Evolutionary conservation across 2,888 invertebrate genomes (phyloP).

Genomic region (Leucophenga montana): DNA sequence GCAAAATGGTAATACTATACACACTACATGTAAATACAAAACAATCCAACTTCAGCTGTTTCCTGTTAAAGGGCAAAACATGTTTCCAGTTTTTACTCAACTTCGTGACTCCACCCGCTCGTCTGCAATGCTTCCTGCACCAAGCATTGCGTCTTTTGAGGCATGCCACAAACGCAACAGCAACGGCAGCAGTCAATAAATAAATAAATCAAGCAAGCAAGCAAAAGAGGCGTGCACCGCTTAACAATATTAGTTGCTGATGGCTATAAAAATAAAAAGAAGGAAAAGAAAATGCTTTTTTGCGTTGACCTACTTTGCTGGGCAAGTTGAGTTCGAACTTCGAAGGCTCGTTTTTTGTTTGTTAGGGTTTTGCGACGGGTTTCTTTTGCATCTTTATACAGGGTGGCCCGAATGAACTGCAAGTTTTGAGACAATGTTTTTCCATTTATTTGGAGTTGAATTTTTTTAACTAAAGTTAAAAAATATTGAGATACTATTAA

Average conservation of each 20-base stretch:
- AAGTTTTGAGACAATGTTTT: too few species aligned
- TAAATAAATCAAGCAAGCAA: constrained; percentile 16
- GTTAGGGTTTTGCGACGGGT: constrained; percentile 10
- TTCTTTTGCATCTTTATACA: neutral
- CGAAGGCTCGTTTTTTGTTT: neutral
- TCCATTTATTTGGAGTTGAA: too few species aligned
- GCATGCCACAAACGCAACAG: constrained; percentile 55
- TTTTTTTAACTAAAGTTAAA: too few species aligned
- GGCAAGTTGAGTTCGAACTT: neutral
- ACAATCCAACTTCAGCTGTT: constrained; percentile 21
- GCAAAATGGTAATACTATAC: too few species aligned
- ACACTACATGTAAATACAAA: too few species aligned
- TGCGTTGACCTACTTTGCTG: constrained; percentile 22
- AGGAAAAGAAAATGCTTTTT: neutral
- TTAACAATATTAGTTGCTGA: constrained; percentile 45
- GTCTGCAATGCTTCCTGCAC: constrained; percentile 28
- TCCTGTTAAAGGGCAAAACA: constrained; percentile 46
- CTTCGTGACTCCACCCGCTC: constrained; percentile 39
- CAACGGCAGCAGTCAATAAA: constrained; percentile 33
- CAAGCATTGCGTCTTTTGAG: constrained; percentile 25
- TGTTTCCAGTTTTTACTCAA: constrained; percentile 41
- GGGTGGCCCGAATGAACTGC: too few species aligned
- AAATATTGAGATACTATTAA: too few species aligned
- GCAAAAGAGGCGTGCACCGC: constrained; percentile 43
- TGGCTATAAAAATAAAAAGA: constrained; percentile 2